Evolutionary conservation across 2,888 invertebrate genomes (phyloP), one percentile per base, ranked within the genome.

Genomic region (Panzeria rudis): DNA sequence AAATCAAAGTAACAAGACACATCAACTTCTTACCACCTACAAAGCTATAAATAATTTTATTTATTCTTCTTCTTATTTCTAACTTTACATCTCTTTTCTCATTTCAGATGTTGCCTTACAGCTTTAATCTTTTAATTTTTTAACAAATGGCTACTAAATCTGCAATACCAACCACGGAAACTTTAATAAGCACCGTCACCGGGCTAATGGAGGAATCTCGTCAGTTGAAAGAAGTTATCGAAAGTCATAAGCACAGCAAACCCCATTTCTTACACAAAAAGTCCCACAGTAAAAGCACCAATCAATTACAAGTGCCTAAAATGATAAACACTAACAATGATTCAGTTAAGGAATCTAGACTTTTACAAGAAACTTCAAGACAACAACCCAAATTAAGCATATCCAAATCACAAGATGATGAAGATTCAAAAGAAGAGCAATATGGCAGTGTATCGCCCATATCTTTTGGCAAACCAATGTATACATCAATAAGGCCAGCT

Each of bases 391-490:
- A 84, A 56, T 17, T 86, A 62, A 83, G 86, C 15, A 73, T 86
- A 9, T 87, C 87, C 2, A 83, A 86, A 11, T 87, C 86, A 6
- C 87, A 88, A 35, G 87, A 88, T 56, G 83, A 86, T 20, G 86
- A 83, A 0, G 79, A 85, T 4, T 11, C 52, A 9, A n/a, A 75
- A 8, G 84, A 81, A 41, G 41, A 82, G 2, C 69, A 80, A 20
- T 84, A 87, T 62, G 89, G 89, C n/a, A 86, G 87, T 64, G 78
- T 87, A 23, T 87, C 88, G 15, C 87, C 88, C 13, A 87, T 87
- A 71, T 44, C 75, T 2, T 66, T 61, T 66, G 47, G 29, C 17
- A 77, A 52, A 23, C 29, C 73, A 0, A 35, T n/a, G 17, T 32
- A 52, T 13, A 29, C 66, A 8, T 41, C 81, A 54, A 13, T 68